These are phyloP conservation scores for Onychomys arenicola DNA, from an alignment of 2,797 vertebrate genomes.

Conservation along the genomic window DNA sequence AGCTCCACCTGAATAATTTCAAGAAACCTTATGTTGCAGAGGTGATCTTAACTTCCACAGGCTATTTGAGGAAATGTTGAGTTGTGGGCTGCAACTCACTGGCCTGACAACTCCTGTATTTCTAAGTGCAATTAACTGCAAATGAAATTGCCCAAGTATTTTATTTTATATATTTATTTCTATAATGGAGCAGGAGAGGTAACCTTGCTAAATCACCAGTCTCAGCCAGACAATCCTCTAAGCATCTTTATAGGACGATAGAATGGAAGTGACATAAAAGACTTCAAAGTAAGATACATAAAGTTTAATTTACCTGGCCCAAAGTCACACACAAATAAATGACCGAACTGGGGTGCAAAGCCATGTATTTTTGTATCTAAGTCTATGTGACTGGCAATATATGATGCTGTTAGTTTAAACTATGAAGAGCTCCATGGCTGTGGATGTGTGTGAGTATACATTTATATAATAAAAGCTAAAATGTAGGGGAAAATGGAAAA, in stretches of 20 bases:
- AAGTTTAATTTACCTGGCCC: conserved; percentile 52
- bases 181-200: not conserved
- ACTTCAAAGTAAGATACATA: conserved; percentile 16
- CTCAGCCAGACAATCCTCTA: not conserved
- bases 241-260: not conserved
- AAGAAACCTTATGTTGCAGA: not conserved
- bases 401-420: not conserved
- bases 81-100: not conserved
- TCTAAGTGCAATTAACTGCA: not conserved
- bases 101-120: not conserved
- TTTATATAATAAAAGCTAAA: not conserved
- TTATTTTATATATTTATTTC: not conserved
- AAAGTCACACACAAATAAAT: conserved; percentile 23
- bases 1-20: not conserved
- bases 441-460: not conserved
- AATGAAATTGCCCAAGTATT: not conserved
- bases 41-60: not conserved
- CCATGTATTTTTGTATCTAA: not conserved
- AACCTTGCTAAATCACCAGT: conserved; percentile 9
- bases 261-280: conserved; percentile 42
- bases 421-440: not conserved
- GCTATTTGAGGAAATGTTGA: not conserved
- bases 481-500: not conserved
- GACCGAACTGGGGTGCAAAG: not conserved
- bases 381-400: not conserved